Evolutionary conservation across 2,113 vertebrate species (phyloP).

Genomic region (Malurus elegans): DNA sequence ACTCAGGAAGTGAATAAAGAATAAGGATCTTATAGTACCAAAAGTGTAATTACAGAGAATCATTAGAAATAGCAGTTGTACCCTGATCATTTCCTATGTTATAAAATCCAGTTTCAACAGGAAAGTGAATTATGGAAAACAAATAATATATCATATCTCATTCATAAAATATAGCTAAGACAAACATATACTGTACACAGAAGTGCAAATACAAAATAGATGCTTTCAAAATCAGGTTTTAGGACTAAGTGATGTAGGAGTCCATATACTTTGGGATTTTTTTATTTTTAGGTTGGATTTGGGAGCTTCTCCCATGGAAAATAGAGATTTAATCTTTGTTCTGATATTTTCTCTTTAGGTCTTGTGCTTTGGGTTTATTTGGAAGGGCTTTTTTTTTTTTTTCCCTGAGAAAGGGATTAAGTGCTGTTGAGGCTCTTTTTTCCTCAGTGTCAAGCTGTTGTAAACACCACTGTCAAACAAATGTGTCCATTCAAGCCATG

Average conservation of each 20-base stretch:
- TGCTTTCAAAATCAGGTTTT: background rate
- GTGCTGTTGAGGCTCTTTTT: background rate
- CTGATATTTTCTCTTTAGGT: background rate
- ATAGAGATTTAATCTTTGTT: background rate
- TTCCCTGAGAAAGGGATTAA: background rate
- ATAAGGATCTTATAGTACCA: background rate
- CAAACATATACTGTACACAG: background rate
- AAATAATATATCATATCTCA: background rate
- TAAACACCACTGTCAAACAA: background rate
- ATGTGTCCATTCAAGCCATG: background rate
- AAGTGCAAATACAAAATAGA: background rate
- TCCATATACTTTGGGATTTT: background rate
- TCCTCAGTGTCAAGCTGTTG: background rate
- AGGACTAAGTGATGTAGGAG: background rate
- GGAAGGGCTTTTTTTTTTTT: background rate
- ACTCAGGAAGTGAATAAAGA: background rate
- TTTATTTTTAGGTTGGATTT: background rate
- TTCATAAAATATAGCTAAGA: background rate
- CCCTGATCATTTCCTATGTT: background rate
- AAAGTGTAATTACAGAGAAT: background rate
- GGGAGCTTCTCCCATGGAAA: background rate
- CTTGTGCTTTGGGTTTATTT: background rate
- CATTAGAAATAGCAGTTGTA: background rate
- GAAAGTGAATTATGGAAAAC: background rate
- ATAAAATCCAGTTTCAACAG: background rate